Percentiles rank a stretch among this genome's conserved stretches.
These are phyloP conservation scores for Arnoldichthys spilopterus DNA, from an alignment of 2,797 vertebrate genomes.

Conservation along the genomic window DNA sequence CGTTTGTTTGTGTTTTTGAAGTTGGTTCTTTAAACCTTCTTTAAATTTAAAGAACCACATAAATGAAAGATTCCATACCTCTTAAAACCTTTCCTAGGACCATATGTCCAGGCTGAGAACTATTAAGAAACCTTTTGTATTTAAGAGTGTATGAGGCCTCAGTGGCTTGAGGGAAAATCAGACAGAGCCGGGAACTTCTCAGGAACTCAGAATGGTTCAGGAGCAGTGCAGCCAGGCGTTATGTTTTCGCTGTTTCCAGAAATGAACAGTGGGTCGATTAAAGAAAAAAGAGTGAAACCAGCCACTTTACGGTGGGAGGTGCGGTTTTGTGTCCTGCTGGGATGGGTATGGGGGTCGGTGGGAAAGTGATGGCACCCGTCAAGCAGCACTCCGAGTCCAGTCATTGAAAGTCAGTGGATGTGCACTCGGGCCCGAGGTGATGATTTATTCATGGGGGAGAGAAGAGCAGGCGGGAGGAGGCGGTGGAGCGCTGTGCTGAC, in stretches of 20 bases:
- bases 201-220: neutral
- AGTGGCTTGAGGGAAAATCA: conserved; percentile 6
- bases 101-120: neutral
- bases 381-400: conserved; percentile 13
- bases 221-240: neutral
- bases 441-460: conserved; percentile 56
- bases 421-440: conserved; percentile 17
- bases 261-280: neutral
- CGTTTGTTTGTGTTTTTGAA: too few species aligned
- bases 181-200: conserved; percentile 2
- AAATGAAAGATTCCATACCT: neutral
- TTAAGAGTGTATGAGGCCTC: neutral
- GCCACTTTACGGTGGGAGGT: conserved; percentile 2
- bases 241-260: neutral
- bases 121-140: neutral
- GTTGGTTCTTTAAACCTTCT: too few species aligned
- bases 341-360: neutral
- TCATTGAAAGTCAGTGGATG: conserved; percentile 48
- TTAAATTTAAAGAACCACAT: neutral
- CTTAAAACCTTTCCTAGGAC: neutral
- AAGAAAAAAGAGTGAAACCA: neutral
- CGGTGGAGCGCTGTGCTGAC: conserved; percentile 12
- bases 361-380: conserved; percentile 34
- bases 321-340: neutral
- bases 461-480: conserved; percentile 13